phyloP scores from a whole-genome alignment of 1,140 invertebrate species.

The Hesperophylax magnus region DNA sequence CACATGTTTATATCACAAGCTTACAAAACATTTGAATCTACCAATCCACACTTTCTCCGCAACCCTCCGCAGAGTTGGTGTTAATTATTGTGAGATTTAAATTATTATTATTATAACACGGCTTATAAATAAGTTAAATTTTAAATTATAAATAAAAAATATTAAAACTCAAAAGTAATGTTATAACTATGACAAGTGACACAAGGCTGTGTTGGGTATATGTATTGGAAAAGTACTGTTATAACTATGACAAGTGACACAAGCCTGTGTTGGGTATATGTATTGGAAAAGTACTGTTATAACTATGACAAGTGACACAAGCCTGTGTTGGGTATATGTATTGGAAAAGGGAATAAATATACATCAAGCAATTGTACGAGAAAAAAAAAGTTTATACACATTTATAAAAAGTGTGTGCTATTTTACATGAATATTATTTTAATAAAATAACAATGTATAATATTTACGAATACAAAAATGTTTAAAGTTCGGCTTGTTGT shows the following conservation, averaged over 20 bases:
- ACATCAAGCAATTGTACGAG: not conserved
- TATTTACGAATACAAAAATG: constrained; percentile 15
- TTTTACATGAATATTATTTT: constrained; percentile 34
- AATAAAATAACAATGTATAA: constrained; percentile 25
- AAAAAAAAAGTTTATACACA: constrained; percentile 24
- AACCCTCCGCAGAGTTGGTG: not conserved
- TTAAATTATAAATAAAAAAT: constrained; percentile 47
- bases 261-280: constrained; percentile 1
- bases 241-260: constrained; percentile 43
- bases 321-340: not conserved
- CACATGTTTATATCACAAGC: constrained; percentile 22
- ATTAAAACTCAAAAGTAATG: constrained; percentile 37
- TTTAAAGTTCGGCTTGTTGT: not conserved
- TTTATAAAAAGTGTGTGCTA: constrained; percentile 39
- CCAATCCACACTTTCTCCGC: constrained; percentile 14
- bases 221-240: constrained; percentile 24
- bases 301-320: constrained; percentile 45
- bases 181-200: constrained; percentile 43
- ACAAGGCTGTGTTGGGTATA: constrained; percentile 3
- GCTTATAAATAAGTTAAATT: constrained; percentile 43
- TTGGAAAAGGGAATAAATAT: not conserved
- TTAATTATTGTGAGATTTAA: constrained; percentile 40
- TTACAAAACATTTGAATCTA: not conserved
- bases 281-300: constrained; percentile 24
- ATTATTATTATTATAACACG: constrained; percentile 27